Base-by-base conservation (phyloP, 1,140 invertebrate species). In the Zophobas atratus region DNA sequence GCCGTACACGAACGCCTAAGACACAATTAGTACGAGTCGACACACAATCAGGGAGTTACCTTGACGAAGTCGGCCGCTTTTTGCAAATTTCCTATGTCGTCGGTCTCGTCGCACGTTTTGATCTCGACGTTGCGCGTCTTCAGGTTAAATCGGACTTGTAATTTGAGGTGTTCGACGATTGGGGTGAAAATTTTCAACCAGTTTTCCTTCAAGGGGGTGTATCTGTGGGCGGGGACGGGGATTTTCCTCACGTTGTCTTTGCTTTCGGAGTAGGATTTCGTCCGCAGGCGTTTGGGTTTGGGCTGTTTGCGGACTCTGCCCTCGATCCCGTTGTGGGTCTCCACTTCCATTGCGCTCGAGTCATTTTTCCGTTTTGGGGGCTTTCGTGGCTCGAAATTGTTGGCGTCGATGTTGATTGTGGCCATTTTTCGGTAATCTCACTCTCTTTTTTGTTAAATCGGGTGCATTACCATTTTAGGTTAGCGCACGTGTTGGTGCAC, bases 161-260 rank as follows among this genome's bases (percentile, higher is more conserved):
- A 88, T 79, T 98, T 91, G 41, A 99, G 88, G 87, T 99, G 95
- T 86, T 99, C 97, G 2, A 99, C 98, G 36, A 99, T 90, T 0
- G 98, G 98, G 70, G 94, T 95, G 84, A 98, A 98, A 81, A 99
- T 98, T 88, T 99, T 98, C 86, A 97, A 89, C 98, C 98, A 99
- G 84, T 96, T 96, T 85, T 98, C 94, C 88, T 98, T 98, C 0
- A 99, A 84, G 8, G 98, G 97, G 39, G 95, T 94, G 82, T 97
- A 98, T 86, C 98, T 88, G 81, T 92, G 90, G 32, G 90, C 87
- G 32, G 91, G 91, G 5, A 92, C 91, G 2, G 90, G 83, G 51
- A 92, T 87, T 88, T 93, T 92, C 83, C 92, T 88, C 86, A 92
- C 88, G 81, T 90, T 88, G 6, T 86, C 88, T 86, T 88, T 92